phyloP scores from a whole-genome alignment of 2,888 invertebrate genomes.

The Parnassius glacialis region DNA sequence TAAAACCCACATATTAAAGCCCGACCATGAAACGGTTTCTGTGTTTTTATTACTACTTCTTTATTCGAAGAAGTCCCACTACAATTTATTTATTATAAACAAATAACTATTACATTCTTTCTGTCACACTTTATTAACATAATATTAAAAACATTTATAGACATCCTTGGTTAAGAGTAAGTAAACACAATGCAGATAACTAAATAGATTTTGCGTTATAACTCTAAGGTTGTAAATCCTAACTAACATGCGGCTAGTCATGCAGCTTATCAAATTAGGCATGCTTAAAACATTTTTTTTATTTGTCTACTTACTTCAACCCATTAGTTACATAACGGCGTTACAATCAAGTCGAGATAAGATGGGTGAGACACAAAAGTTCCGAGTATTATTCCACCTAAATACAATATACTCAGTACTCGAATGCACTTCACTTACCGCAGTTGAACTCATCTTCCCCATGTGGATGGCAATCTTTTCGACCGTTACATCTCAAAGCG shows the following conservation, averaged over 20 bases:
- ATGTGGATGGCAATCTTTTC: slow-evolving; percentile 77
- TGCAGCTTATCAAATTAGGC: slow-evolving; percentile 21
- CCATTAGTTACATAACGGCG: background rate
- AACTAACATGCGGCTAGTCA: slow-evolving; percentile 21
- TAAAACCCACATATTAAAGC: too few species aligned
- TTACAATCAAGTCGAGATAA: slow-evolving; percentile 13
- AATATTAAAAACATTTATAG: too few species aligned
- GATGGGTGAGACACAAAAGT: slow-evolving; percentile 4
- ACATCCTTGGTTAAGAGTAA: background rate
- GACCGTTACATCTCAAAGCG: slow-evolving; percentile 83
- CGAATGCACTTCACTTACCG: slow-evolving; percentile 47
- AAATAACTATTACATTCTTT: too few species aligned
- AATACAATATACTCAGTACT: background rate
- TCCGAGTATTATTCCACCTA: slow-evolving; percentile 12
- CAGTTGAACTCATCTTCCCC: slow-evolving; percentile 83
- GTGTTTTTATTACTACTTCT: too few species aligned
- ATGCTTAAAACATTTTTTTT: slow-evolving; percentile 5
- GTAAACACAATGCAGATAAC: background rate
- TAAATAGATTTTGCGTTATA: too few species aligned
- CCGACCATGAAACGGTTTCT: too few species aligned
- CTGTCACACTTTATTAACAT: too few species aligned
- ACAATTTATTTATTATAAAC: too few species aligned
- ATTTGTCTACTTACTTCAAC: slow-evolving; percentile 5
- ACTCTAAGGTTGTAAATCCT: background rate
- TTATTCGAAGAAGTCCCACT: too few species aligned